Evolutionary conservation across 2,797 vertebrate species (phyloP), one percentile per base, ranked within the genome.

Genomic region (Furcifer pardalis): DNA sequence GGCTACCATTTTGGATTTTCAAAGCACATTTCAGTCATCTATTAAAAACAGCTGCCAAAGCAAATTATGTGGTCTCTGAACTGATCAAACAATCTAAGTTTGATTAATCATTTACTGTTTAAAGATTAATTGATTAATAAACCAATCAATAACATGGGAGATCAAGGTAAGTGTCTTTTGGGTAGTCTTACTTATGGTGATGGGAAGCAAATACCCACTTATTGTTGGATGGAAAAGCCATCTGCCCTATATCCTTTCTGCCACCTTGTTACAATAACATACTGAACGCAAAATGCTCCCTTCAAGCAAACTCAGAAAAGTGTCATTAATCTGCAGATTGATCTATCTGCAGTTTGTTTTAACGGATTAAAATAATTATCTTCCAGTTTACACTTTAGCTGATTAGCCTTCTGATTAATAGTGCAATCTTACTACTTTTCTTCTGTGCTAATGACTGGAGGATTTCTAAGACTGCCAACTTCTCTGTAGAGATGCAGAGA

Each of bases 61-160:
- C 69, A 82, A 82, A 46, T 46, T 35, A 63, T 35, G 32, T 1
- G n/a, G 49, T 60, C 72, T 65, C 40, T 42, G 40, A 49, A 37
- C 72, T 75, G 42, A 82, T 37, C 60, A 81, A 75, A 82, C 49
- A 52, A 82, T 82, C 74, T 72, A 32, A 72, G 52, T 71, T 56
- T 65, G 42, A 82, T 82, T 65, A 75, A 49, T 46, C 42, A 62
- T 46, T 9, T 73, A 46, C 56, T 2, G 27, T 74, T 82, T 65
- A 62, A 46, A 75, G 52, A 72, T 60, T 63, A 60, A 59, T 63
- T 82, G 59, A 82, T 75, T 65, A 75, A 74, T 63, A n/a, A 46
- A 62, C 59, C 56, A 63, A 49, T 73, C 79, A 42, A 27, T n/a
- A 63, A 74, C 13, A 63, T 49, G 40, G 23, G 46, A 32, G 19